Conservation (phyloP, 2,113 vertebrate genomes). For the Salminus brasiliensis region DNA sequence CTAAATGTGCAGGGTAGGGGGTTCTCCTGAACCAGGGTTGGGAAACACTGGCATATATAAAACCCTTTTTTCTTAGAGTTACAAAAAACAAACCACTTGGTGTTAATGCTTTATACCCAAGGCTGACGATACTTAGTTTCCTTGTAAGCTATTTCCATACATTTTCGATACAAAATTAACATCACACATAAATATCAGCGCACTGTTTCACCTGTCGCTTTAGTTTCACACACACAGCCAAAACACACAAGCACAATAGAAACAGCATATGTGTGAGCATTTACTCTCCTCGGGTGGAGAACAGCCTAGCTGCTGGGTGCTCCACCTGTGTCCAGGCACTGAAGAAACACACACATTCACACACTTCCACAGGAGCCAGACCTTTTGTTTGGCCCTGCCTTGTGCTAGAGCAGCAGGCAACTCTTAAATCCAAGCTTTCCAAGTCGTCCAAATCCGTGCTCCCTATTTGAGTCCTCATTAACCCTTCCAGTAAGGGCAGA, state of each 20-base stretch:
- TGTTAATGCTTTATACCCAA: no score
- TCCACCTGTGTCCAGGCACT: conserved; percentile 12
- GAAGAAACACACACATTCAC: conserved; percentile 8
- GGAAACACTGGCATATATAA: no score
- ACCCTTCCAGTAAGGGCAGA: conserved; percentile 48
- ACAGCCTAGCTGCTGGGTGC: neutral
- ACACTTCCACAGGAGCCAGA: conserved; percentile 22
- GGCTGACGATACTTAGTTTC: no score
- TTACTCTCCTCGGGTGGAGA: conserved; percentile 25
- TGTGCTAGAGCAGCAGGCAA: conserved; percentile 34
- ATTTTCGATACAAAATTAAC: no score
- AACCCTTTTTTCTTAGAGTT: no score
- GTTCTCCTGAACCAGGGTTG: no score
- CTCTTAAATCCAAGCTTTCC: conserved; percentile 47
- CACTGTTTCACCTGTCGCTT: neutral
- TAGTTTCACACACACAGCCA: neutral
- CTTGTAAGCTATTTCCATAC: no score
- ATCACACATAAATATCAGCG: no score
- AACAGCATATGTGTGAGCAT: neutral
- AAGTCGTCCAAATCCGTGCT: conserved; percentile 35
- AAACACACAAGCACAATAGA: neutral
- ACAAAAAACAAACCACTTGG: no score
- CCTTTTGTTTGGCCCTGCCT: conserved; percentile 26
- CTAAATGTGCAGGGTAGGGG: neutral
- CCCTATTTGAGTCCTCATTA: conserved; percentile 44